phyloP scores from a whole-genome alignment of 2,888 invertebrate species.

The Oligia latruncula region DNA sequence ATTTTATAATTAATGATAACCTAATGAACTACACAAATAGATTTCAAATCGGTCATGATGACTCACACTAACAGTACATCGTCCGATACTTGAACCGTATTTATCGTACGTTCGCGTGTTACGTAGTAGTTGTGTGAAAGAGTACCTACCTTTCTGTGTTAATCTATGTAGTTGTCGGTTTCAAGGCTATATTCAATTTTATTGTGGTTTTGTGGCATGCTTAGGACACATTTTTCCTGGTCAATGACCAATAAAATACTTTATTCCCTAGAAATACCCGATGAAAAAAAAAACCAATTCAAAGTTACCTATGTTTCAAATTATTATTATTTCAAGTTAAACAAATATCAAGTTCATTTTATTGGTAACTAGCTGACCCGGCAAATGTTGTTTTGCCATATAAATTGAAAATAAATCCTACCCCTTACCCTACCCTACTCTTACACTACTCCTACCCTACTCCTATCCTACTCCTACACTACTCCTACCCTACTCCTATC shows the following conservation, averaged over 20 bases:
- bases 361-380: too few relatives aligned
- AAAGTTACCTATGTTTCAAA: too few relatives aligned
- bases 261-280: background rate
- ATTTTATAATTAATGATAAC: conserved; percentile 16
- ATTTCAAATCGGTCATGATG: conserved; percentile 15
- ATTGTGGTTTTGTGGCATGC: background rate
- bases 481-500: too few relatives aligned
- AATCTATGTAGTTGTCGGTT: background rate
- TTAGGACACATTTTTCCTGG: too few relatives aligned
- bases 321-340: too few relatives aligned
- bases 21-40: background rate
- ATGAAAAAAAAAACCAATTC: background rate
- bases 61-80: conserved; percentile 15
- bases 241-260: background rate
- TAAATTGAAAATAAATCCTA: too few relatives aligned
- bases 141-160: background rate
- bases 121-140: background rate
- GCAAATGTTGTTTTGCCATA: too few relatives aligned
- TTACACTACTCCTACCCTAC: too few relatives aligned
- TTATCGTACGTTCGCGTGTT: conserved; percentile 1
- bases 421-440: too few relatives aligned
- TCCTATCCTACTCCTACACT: too few relatives aligned
- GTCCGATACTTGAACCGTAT: background rate
- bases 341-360: too few relatives aligned
- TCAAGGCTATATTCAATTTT: background rate